phyloP scores from a whole-genome alignment of 2,113 vertebrate genomes.

The Crotalus horridus region DNA sequence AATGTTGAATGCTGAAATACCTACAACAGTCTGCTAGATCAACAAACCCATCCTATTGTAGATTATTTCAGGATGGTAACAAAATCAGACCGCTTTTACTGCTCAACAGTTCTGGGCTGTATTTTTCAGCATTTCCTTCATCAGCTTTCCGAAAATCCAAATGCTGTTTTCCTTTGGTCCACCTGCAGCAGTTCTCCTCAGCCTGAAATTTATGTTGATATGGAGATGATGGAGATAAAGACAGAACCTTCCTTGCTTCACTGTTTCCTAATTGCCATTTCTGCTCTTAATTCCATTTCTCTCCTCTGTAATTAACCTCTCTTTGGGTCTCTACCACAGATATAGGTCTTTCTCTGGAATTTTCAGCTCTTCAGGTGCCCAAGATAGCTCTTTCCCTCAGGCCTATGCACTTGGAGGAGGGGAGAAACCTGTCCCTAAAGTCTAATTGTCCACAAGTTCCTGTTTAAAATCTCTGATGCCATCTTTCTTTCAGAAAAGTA shows the following conservation, averaged over 20 bases:
- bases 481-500: not conserved
- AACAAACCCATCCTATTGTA: conserved; percentile 15
- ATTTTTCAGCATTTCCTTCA: not conserved
- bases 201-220: not conserved
- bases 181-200: not conserved
- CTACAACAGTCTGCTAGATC: conserved; percentile 15
- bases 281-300: not conserved
- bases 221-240: not conserved
- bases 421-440: not conserved
- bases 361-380: not conserved
- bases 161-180: not conserved
- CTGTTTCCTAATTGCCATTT: not conserved
- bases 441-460: not conserved
- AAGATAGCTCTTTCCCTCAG: not conserved
- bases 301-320: not conserved
- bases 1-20: not conserved
- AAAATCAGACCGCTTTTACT: not conserved
- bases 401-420: not conserved
- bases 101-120: not conserved
- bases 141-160: not conserved
- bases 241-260: not conserved
- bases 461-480: not conserved
- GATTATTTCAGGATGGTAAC: not conserved
- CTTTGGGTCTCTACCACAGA: not conserved
- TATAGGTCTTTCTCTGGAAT: not conserved